Conservation (phyloP, 1,140 invertebrate genomes). For the Pseudomyrmex concolor region DNA sequence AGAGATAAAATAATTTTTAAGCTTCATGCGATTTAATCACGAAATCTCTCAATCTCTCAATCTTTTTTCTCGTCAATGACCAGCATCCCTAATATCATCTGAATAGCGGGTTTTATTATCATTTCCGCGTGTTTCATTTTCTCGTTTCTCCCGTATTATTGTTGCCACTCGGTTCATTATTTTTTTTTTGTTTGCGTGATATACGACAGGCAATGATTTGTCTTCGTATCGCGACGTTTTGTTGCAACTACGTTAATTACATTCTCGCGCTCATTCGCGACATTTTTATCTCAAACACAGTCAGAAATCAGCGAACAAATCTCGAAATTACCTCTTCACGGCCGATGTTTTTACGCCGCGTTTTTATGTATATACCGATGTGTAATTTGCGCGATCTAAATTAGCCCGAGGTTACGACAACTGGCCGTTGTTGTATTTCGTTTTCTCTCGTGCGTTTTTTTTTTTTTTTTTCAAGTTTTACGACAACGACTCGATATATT, state of each 20-base stretch:
- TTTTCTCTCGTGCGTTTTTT: not conserved
- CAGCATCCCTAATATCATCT: constrained; percentile 10
- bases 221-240: not conserved
- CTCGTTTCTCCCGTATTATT: not conserved
- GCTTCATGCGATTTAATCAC: constrained; percentile 13
- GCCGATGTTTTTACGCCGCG: constrained; percentile 8
- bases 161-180: not conserved
- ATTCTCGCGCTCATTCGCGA: not conserved
- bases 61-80: not conserved
- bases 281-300: constrained; percentile 22
- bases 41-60: not conserved
- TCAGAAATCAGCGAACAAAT: constrained; percentile 31
- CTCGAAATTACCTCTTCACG: constrained; percentile 26
- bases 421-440: constrained; percentile 7
- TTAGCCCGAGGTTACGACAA: constrained; percentile 12
- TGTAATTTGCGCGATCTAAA: constrained; percentile 52
- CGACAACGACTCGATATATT: not conserved
- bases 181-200: constrained; percentile 24
- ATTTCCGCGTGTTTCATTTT: not conserved
- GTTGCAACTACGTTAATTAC: constrained; percentile 44
- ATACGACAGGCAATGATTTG: not conserved
- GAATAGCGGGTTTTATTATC: constrained; percentile 2
- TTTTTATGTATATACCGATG: not conserved
- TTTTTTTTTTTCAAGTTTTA: not conserved
- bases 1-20: constrained; percentile 17